A percentile compares a stretch with the other conserved stretches of the same genome.
Evolutionary conservation across 2,888 invertebrate genomes (phyloP).

Genomic region (Folsomia candida): DNA sequence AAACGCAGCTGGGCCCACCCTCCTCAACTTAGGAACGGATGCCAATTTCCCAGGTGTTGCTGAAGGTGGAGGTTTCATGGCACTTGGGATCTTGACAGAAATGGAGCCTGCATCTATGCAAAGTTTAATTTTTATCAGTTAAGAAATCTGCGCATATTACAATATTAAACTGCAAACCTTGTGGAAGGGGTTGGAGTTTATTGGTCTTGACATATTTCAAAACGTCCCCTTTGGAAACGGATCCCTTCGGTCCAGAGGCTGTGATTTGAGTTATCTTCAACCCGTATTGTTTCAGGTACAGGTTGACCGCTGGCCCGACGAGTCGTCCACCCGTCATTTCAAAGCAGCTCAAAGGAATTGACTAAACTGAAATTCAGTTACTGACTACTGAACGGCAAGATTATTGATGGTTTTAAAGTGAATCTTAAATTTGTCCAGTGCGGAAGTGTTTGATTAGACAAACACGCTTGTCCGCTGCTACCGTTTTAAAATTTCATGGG

Average conservation of each 20-base stretch:
- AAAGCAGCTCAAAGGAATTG: too few species aligned
- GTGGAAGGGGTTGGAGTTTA: conserved; percentile 54
- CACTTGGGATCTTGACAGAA: not conserved
- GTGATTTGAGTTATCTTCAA: conserved; percentile 56
- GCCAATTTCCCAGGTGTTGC: conserved; percentile 34
- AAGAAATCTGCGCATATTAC: not conserved
- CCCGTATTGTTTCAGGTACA: conserved; percentile 62
- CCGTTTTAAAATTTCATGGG: too few species aligned
- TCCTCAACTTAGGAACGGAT: not conserved
- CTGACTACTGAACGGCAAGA: too few species aligned
- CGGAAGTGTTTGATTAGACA: too few species aligned
- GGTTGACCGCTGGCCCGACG: conserved; percentile 63
- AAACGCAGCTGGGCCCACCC: not conserved
- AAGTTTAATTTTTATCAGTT: not conserved
- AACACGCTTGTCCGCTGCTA: too few species aligned
- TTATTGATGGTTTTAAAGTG: too few species aligned
- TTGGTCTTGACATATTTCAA: conserved; percentile 56
- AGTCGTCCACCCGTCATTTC: conserved; percentile 1
- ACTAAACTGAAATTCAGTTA: too few species aligned
- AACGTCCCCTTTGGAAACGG: conserved; percentile 63
- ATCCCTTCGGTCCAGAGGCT: conserved; percentile 62
- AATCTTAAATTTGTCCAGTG: too few species aligned
- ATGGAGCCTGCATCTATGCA: not conserved
- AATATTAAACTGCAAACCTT: conserved; percentile 12
- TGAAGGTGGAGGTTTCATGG: not conserved